A percentile compares a stretch with the other conserved stretches of the same genome.
These are phyloP conservation scores for Parasteatoda lunata DNA, from an alignment of 2,888 invertebrate genomes.

Conservation along the genomic window DNA sequence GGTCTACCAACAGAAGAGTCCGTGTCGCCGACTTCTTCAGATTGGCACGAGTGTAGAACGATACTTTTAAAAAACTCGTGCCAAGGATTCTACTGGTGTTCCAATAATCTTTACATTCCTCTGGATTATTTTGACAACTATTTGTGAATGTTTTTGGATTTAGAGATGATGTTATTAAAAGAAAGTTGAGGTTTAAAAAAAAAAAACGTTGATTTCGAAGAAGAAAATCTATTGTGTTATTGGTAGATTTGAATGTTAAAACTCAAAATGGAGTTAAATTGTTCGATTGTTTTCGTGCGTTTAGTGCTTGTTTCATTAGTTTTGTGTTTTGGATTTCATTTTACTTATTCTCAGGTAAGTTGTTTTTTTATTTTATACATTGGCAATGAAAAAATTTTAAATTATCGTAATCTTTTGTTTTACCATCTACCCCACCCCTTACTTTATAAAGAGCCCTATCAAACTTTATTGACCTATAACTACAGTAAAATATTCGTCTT, in stretches of 20 bases:
- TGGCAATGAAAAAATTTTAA: too few species aligned
- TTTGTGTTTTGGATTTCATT: slow-evolving; percentile 37
- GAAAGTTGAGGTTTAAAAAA: too few species aligned
- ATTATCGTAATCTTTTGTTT: too few species aligned
- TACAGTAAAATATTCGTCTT: too few species aligned
- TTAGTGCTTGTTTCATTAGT: slow-evolving; percentile 27
- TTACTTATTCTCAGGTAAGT: slow-evolving; percentile 36
- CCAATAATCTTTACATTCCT: neutral
- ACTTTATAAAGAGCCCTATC: too few species aligned
- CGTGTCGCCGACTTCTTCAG: slow-evolving; percentile 10
- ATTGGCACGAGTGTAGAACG: neutral
- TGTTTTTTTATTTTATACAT: neutral
- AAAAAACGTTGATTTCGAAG: too few species aligned
- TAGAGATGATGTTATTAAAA: too few species aligned
- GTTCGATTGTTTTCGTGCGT: neutral
- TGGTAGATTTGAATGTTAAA: slow-evolving; percentile 8
- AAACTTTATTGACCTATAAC: too few species aligned
- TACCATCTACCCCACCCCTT: too few species aligned
- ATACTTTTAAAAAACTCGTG: neutral
- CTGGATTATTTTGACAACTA: neutral
- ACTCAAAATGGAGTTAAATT: slow-evolving; percentile 42
- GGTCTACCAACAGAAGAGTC: neutral
- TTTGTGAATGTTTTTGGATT: too few species aligned
- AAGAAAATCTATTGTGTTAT: neutral
- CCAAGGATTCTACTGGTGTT: neutral